These are phyloP conservation scores for Belonocnema kinseyi DNA, from an alignment of 1,140 invertebrate species.

Conservation along the genomic window DNA sequence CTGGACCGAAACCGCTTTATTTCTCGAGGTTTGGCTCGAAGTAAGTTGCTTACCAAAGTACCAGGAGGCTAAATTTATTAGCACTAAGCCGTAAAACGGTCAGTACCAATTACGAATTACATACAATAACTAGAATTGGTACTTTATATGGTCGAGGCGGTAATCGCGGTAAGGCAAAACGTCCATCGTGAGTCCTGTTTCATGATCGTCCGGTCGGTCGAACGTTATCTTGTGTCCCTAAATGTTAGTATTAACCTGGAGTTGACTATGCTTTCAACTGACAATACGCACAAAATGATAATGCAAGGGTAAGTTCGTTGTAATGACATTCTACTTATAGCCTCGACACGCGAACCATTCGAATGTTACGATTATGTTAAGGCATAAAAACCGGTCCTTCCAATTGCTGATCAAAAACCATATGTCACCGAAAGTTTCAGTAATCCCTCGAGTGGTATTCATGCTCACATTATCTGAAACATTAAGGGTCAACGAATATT, in stretches of 20 bases:
- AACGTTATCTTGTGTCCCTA: neutral
- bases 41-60: constrained; percentile 39
- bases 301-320: constrained; percentile 48
- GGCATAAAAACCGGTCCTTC: constrained; percentile 58
- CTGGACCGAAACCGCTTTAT: constrained; percentile 72
- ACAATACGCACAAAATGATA: constrained; percentile 37
- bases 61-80: constrained; percentile 68
- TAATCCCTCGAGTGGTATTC: neutral
- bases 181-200: constrained; percentile 7
- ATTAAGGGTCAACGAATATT: neutral
- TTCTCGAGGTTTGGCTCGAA: constrained; percentile 53
- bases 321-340: constrained; percentile 54
- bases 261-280: constrained; percentile 31
- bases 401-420: neutral
- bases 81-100: constrained; percentile 66
- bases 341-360: constrained; percentile 64
- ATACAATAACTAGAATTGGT: constrained; percentile 67
- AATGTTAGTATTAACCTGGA: neutral
- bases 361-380: constrained; percentile 65
- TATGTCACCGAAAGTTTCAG: neutral
- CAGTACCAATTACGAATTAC: constrained; percentile 72
- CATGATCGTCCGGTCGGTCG: neutral
- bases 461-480: neutral
- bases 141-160: constrained; percentile 57
- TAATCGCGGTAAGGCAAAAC: neutral